A percentile compares a stretch with the other conserved stretches of the same genome.
These are phyloP conservation scores for Microcebus ravelobensis DNA, from an alignment of 2,113 vertebrate species.

Conservation along the genomic window DNA sequence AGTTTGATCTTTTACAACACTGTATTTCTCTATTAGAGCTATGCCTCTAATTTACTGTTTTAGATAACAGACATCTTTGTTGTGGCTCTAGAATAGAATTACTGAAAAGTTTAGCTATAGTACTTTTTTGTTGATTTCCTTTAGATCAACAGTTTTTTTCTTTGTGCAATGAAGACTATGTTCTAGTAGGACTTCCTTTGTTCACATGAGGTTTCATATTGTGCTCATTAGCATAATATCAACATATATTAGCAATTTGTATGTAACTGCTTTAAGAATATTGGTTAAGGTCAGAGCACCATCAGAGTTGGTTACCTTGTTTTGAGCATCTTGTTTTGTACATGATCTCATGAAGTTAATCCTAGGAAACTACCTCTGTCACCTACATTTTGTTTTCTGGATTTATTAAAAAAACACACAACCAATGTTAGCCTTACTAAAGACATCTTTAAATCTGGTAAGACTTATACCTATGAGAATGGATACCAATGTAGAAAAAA, in stretches of 20 bases:
- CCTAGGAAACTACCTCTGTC: not conserved
- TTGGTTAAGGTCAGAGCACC: not conserved
- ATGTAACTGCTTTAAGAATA: not conserved
- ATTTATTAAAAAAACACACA: not conserved
- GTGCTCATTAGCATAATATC: not conserved
- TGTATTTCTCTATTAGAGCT: not conserved
- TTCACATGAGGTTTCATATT: not conserved
- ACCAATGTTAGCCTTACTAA: not conserved
- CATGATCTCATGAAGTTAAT: not conserved
- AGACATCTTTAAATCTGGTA: not conserved
- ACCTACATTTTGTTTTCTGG: not conserved
- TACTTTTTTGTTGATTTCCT: not conserved
- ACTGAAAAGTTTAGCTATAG: not conserved
- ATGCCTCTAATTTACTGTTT: not conserved
- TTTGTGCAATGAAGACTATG: not conserved
- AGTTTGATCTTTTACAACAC: not conserved
- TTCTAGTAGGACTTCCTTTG: not conserved
- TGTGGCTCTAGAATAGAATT: not conserved
- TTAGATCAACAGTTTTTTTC: not conserved
- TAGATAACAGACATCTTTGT: not conserved
- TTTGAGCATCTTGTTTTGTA: not conserved
- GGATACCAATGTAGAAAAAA: not conserved
- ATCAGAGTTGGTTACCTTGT: not conserved
- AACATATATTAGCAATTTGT: not conserved
- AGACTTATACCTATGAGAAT: not conserved